Percentiles rank a stretch among this genome's conserved stretches.
phyloP scores from a whole-genome alignment of 2,888 invertebrate species.

The Euzetes globulus region DNA sequence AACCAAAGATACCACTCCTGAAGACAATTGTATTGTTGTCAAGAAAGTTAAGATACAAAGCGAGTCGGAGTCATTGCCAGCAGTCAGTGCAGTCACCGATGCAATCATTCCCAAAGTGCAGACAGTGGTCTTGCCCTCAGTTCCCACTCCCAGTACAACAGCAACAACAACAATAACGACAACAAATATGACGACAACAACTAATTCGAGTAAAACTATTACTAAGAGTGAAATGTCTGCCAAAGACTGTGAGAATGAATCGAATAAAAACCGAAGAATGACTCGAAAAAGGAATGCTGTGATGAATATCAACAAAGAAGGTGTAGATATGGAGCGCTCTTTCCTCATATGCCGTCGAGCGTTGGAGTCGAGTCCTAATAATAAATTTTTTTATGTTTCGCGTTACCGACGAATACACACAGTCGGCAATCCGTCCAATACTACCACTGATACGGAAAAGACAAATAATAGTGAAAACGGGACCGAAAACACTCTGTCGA shows the following conservation, averaged over 20 bases:
- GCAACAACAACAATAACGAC: no score
- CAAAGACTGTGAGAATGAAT: slow-evolving; percentile 10
- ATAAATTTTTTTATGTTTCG: slow-evolving; percentile 32
- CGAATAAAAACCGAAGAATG: background rate
- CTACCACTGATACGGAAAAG: background rate
- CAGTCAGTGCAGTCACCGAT: background rate
- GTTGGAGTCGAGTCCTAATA: slow-evolving; percentile 85
- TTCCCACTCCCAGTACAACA: background rate
- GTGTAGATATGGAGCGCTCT: slow-evolving; percentile 81
- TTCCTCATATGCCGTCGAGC: slow-evolving; percentile 71
- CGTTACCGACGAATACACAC: slow-evolving; percentile 19
- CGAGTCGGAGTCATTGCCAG: background rate
- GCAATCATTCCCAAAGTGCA: background rate
- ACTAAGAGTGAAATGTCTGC: background rate
- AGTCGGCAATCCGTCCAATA: background rate
- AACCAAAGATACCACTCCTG: background rate
- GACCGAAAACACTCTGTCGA: background rate
- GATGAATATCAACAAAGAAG: slow-evolving; percentile 34
- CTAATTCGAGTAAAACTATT: slow-evolving; percentile 1
- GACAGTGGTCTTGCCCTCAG: background rate
- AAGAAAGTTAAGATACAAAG: slow-evolving; percentile 7
- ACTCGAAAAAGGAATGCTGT: slow-evolving; percentile 1
- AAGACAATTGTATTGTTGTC: background rate
- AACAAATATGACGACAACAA: background rate
- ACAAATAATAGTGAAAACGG: background rate